Evolutionary conservation across 2,113 vertebrate genomes (phyloP).

Genomic region (Gallinago media): DNA sequence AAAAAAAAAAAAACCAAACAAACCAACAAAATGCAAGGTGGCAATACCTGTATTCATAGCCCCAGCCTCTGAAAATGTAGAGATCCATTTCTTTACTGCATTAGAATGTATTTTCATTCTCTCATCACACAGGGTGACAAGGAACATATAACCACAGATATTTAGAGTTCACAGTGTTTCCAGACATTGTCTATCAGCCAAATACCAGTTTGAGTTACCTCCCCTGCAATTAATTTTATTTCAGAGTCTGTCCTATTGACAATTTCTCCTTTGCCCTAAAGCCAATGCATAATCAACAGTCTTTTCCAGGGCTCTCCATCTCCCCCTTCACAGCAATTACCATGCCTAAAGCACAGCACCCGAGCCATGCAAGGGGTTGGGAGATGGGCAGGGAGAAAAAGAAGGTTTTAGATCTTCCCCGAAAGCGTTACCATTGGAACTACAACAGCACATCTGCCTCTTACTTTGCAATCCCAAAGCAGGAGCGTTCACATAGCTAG

Average conservation of each 20-base stretch:
- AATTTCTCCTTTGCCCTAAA: not conserved
- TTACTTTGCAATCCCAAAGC: not conserved
- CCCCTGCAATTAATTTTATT: slow-evolving; percentile 13
- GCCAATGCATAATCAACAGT: not conserved
- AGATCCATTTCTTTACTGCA: not conserved
- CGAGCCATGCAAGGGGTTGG: not conserved
- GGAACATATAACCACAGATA: not conserved
- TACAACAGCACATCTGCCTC: not conserved
- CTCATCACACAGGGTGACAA: not conserved
- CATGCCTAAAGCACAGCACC: not conserved
- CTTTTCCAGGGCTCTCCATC: not conserved
- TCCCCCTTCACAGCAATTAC: not conserved
- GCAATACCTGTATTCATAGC: not conserved
- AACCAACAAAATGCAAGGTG: not conserved
- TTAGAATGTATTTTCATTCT: not conserved
- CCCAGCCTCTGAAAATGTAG: not conserved
- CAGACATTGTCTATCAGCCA: not conserved
- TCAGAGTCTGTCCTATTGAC: not conserved
- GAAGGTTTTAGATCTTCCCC: not conserved
- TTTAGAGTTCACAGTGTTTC: fast-evolving
- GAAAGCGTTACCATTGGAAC: not conserved
- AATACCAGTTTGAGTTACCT: not conserved
- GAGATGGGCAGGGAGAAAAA: not conserved
- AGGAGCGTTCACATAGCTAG: fast-evolving
- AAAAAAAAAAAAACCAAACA: too few relatives aligned